Evolutionary conservation across 2,797 vertebrate species (phyloP), one percentile per base, ranked within the genome.

Genomic region (Bradypus variegatus): DNA sequence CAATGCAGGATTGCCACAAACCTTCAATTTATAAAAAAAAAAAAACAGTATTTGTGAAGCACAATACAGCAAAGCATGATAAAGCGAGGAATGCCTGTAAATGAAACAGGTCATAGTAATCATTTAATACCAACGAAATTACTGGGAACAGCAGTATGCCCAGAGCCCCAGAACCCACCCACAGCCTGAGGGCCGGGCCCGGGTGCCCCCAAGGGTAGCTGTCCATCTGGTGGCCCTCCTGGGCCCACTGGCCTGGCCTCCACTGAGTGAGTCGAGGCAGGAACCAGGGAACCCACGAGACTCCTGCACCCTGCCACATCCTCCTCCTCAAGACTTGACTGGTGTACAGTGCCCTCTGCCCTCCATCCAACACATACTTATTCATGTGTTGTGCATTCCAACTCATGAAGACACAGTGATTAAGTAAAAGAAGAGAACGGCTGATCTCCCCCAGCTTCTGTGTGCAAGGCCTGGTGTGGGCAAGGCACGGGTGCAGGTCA

Each of bases 171-270:
- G 45, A 23, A 58, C 19, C 21, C 58, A 19, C 7, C 58, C 21
- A 8, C 3, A 8, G 2, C 50, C 50, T 14, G 11, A 53, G 73
- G 53, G 36, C 53, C 0, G 0, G 76, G 55, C 23, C 3, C 0
- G 16, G 2, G 15, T 72, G 41, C 45, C 72, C 2, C 16, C 1
- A 10, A 27, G 76, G 64, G 69, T 16, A 1, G 23, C 23, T 25
- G 9, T 55, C 55, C 19, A 13, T 31, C 1, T 10, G 1, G 14
- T 9, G 55, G 0, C 31, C 41, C 9, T 60, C 9, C 31, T 48
- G 67, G 41, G 64, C 1, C 25, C 41, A 8, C 41, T 45, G 41
- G 41, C 41, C 41, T 8, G 41, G 41, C 41, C 41, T 45, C 41
- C 8, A 4, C 53, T 16, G 16, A 53, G 53, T 53, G 53, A 53